Percentiles rank a stretch among this genome's conserved stretches.
Conservation (phyloP, 2,888 invertebrate species). For the Nomada goodeniana region DNA sequence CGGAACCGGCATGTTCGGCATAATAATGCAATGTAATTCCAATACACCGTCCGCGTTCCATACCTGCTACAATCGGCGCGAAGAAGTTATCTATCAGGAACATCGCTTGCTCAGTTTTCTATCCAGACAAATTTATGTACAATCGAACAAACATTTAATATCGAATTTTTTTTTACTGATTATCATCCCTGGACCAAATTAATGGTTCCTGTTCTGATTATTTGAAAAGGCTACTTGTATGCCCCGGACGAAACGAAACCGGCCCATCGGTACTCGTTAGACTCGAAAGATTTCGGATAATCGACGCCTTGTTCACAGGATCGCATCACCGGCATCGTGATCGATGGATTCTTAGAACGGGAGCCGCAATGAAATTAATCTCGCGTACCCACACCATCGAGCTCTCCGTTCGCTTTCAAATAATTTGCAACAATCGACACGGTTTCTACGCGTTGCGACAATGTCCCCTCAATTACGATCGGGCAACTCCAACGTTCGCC, state of each 20-base stretch:
- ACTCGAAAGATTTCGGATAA: conserved; percentile 56
- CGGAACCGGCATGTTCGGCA: conserved; percentile 54
- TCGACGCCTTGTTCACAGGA: conserved; percentile 56
- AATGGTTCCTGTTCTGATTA: background rate
- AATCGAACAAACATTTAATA: background rate
- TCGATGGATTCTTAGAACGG: conserved; percentile 60
- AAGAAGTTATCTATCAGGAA: conserved; percentile 40
- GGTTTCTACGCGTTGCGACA: background rate
- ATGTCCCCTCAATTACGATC: background rate
- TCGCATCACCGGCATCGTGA: conserved; percentile 50
- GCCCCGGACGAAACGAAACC: conserved; percentile 23
- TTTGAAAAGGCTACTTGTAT: conserved; percentile 38
- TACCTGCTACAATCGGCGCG: conserved; percentile 24
- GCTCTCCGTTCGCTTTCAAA: conserved; percentile 27
- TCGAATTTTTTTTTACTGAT: background rate
- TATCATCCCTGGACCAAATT: background rate
- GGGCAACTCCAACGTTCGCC: background rate
- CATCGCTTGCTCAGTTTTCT: conserved; percentile 10
- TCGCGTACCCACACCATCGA: conserved; percentile 12
- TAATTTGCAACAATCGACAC: conserved; percentile 51
- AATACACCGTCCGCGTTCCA: conserved; percentile 30
- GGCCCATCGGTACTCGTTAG: conserved; percentile 14
- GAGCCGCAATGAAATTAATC: conserved; percentile 51
- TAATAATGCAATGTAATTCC: conserved; percentile 65
- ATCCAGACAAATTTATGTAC: background rate